A percentile compares a stretch with the other conserved stretches of the same genome.
phyloP scores from a whole-genome alignment of 2,113 vertebrate species.

The Ursus arctos region DNA sequence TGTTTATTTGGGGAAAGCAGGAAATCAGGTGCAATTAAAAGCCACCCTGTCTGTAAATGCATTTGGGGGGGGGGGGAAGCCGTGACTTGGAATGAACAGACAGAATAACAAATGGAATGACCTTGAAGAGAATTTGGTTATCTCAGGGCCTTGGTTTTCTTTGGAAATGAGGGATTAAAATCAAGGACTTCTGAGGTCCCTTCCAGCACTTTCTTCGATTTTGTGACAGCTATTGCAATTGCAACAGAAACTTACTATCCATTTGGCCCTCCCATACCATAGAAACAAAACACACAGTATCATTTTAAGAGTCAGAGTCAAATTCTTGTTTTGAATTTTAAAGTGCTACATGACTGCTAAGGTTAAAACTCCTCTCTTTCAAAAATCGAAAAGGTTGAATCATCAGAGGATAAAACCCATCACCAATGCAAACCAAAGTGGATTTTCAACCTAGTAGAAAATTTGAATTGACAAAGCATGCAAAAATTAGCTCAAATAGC shows the following conservation, averaged over 20 bases:
- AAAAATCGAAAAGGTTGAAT: conserved; percentile 52
- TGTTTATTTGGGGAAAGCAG: background rate
- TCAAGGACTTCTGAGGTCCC: background rate
- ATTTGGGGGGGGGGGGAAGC: background rate
- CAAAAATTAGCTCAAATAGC: conserved; percentile 67
- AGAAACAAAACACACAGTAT: conserved; percentile 37
- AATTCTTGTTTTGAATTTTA: conserved; percentile 60
- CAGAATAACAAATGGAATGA: conserved; percentile 31
- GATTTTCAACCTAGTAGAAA: conserved; percentile 74
- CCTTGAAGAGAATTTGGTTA: conserved; percentile 14
- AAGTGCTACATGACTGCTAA: conserved; percentile 51
- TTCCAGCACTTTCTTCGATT: conserved; percentile 10
- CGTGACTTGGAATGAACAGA: background rate
- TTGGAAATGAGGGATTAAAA: conserved; percentile 23
- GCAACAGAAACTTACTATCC: background rate
- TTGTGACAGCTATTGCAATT: conserved; percentile 33
- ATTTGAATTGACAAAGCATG: conserved; percentile 70
- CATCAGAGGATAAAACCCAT: conserved; percentile 71
- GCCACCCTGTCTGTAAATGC: background rate
- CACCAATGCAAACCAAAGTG: conserved; percentile 63
- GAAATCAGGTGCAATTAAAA: conserved; percentile 10
- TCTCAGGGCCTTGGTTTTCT: conserved; percentile 18
- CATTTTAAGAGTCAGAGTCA: conserved; percentile 59
- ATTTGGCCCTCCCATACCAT: conserved; percentile 33
- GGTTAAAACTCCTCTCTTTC: conserved; percentile 62